Conservation (phyloP, 2,797 vertebrate species). For the Cossypha caffra region DNA sequence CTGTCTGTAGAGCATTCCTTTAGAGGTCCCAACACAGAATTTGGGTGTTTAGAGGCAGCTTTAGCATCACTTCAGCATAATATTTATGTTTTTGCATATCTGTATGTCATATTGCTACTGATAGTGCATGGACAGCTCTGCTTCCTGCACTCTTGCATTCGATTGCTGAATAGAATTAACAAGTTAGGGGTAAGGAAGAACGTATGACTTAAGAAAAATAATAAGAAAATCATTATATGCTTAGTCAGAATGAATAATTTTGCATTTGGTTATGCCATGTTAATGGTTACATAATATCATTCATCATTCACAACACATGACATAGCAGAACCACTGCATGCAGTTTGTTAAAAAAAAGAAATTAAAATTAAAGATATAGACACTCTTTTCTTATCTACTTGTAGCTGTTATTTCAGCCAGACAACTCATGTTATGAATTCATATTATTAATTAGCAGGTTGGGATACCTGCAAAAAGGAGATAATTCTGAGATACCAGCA, state of each 20-base stretch:
- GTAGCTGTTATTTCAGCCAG: neutral
- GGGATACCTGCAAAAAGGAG: slow-evolving; percentile 52
- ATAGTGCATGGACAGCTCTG: neutral
- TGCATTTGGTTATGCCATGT: neutral
- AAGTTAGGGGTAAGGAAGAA: neutral
- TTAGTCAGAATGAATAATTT: slow-evolving; percentile 27
- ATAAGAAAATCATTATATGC: neutral
- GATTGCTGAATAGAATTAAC: neutral
- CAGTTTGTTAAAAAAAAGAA: neutral
- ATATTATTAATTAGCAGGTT: slow-evolving; percentile 48
- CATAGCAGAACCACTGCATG: neutral
- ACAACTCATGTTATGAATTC: neutral
- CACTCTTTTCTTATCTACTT: slow-evolving; percentile 9
- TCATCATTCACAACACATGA: slow-evolving; percentile 24
- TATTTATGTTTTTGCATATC: neutral
- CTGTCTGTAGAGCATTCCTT: neutral
- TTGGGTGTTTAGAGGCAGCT: neutral
- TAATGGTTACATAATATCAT: neutral
- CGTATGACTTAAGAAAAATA: neutral
- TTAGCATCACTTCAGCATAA: neutral
- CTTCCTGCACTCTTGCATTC: neutral
- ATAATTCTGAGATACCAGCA: slow-evolving; percentile 45
- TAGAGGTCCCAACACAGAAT: neutral
- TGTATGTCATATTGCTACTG: neutral
- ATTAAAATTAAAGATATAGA: neutral